A percentile compares a stretch with the other conserved stretches of the same genome.
phyloP scores from a whole-genome alignment of 2,888 invertebrate genomes.

The Eupithecia tripunctaria region DNA sequence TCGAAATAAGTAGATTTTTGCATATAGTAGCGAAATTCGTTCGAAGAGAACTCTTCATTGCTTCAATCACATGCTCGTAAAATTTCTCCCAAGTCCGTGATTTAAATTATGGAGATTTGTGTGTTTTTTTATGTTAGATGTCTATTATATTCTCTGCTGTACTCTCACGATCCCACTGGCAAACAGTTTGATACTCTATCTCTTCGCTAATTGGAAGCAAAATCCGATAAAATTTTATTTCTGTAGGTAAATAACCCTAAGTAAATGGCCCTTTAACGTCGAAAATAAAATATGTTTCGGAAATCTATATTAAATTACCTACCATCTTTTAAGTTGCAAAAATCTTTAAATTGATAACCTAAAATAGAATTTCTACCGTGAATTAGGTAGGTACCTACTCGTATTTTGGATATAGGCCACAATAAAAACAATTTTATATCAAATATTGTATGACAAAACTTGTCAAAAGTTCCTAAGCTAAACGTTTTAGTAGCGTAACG shows the following conservation, averaged over 20 bases:
- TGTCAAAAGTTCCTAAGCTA: too few species aligned
- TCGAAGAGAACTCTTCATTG: neutral
- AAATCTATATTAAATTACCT: neutral
- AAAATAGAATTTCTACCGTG: neutral
- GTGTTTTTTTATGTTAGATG: too few species aligned
- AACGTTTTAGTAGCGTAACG: too few species aligned
- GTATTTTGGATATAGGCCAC: too few species aligned
- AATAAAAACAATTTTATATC: too few species aligned
- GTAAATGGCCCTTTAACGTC: neutral
- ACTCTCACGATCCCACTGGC: conserved; percentile 19
- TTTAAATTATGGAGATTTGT: neutral
- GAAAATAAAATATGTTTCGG: neutral
- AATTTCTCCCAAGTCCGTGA: conserved; percentile 10
- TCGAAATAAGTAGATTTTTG: too few species aligned
- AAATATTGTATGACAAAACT: neutral
- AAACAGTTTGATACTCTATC: conserved; percentile 6
- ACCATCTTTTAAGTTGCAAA: neutral
- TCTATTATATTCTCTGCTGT: neutral
- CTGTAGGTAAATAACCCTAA: too few species aligned
- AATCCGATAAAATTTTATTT: conserved; percentile 23
- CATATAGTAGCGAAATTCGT: neutral
- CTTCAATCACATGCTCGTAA: conserved; percentile 10
- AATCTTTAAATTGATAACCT: neutral
- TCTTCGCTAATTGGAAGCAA: conserved; percentile 34
- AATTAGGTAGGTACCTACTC: too few species aligned